Percentiles rank a stretch among this genome's conserved stretches.
Conservation (phyloP, 2,797 vertebrate species). For the Hylomyscus alleni region DNA sequence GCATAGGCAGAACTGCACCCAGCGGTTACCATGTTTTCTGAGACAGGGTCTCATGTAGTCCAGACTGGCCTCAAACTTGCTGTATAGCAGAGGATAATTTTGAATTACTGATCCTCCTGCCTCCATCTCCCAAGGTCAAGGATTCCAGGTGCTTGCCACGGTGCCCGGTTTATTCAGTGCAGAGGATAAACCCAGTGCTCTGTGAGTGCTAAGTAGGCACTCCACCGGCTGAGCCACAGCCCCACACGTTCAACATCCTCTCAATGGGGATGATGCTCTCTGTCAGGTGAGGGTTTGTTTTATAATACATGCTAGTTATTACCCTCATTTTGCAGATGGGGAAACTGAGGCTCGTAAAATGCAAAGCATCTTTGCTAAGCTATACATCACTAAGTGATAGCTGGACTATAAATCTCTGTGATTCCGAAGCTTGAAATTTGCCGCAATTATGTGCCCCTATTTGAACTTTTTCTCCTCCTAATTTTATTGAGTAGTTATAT, state of each 20-base stretch:
- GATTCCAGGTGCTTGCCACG: neutral
- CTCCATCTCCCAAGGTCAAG: neutral
- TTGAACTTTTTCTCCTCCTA: neutral
- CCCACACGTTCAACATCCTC: neutral
- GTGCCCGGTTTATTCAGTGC: no score
- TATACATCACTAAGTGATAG: neutral
- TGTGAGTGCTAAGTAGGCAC: neutral
- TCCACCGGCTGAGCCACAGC: neutral
- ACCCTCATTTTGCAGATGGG: neutral
- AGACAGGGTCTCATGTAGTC: neutral
- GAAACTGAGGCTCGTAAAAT: conserved; percentile 35
- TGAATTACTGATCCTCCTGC: neutral
- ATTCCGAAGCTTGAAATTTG: neutral
- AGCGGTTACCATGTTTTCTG: neutral
- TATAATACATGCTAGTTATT: neutral
- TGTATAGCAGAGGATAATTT: neutral
- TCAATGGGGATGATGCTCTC: neutral
- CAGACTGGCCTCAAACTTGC: neutral
- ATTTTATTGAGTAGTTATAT: conserved; percentile 24
- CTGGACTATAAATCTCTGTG: neutral
- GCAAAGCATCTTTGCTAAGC: neutral
- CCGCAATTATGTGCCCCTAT: neutral
- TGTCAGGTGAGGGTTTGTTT: neutral
- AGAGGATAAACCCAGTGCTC: neutral
- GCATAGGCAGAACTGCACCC: neutral